These are phyloP conservation scores for Typhlichthys eigenmanni DNA, from an alignment of 2,797 vertebrate species.

Conservation along the genomic window DNA sequence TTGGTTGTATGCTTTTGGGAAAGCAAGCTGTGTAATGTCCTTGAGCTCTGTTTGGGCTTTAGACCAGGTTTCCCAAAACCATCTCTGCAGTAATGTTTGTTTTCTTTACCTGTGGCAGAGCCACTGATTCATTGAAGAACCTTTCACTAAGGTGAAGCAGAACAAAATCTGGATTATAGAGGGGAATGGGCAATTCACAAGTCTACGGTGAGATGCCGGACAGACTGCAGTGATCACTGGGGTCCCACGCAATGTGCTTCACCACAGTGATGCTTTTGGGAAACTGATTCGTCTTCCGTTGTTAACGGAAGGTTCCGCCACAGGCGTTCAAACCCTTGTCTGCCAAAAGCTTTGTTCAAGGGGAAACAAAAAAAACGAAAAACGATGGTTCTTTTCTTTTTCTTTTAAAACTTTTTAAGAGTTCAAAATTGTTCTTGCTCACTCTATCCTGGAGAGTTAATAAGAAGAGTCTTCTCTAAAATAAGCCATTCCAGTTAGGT, in stretches of 20 bases:
- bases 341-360: slow-evolving; percentile 79
- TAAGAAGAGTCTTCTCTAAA: slow-evolving; percentile 88
- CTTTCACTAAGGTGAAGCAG: too few species aligned
- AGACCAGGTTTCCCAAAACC: slow-evolving; percentile 53
- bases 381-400: neutral
- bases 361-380: slow-evolving; percentile 30
- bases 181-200: neutral
- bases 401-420: slow-evolving; percentile 69
- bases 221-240: neutral
- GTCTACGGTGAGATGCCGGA: too few species aligned
- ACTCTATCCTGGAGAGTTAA: slow-evolving; percentile 99
- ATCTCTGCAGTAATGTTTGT: slow-evolving; percentile 45
- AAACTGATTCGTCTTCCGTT: slow-evolving; percentile 43
- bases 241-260: neutral
- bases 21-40: slow-evolving; percentile 75
- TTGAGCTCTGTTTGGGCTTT: slow-evolving; percentile 55
- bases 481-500: slow-evolving; percentile 89
- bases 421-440: slow-evolving; percentile 87
- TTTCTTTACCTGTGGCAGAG: slow-evolving; percentile 13
- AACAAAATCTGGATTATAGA: too few species aligned
- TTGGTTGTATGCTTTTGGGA: slow-evolving; percentile 54
- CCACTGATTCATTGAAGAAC: slow-evolving; percentile 11
- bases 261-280: slow-evolving; percentile 45
- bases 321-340: slow-evolving; percentile 81
- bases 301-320: slow-evolving; percentile 78